Conservation (phyloP, 2,888 invertebrate species). For the Platerodrilus igneus region DNA sequence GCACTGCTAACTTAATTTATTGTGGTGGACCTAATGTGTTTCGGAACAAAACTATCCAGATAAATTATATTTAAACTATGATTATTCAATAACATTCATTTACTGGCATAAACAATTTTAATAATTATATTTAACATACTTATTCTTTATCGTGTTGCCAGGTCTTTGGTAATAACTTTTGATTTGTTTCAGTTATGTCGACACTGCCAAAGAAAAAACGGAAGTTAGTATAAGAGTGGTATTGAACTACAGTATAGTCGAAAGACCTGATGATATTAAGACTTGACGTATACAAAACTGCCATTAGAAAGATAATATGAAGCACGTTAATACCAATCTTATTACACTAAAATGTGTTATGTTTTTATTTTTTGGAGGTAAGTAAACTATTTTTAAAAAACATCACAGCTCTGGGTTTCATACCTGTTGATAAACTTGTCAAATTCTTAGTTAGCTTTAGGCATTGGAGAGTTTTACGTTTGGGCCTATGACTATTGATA, state of each 20-base stretch:
- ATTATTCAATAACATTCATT: too few species aligned
- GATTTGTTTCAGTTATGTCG: slow-evolving; percentile 11
- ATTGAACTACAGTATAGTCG: neutral
- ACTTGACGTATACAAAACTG: slow-evolving; percentile 2
- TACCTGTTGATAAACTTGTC: neutral
- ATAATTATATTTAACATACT: too few species aligned
- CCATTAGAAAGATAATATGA: slow-evolving; percentile 4
- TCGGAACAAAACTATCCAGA: too few species aligned
- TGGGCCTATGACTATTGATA: too few species aligned
- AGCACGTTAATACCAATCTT: slow-evolving; percentile 55
- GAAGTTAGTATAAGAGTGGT: slow-evolving; percentile 7
- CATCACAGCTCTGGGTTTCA: neutral
- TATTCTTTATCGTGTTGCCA: too few species aligned
- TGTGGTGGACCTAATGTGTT: too few species aligned
- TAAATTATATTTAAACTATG: too few species aligned
- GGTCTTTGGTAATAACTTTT: too few species aligned
- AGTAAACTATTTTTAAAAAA: slow-evolving; percentile 31
- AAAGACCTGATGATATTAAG: neutral
- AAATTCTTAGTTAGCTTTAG: too few species aligned
- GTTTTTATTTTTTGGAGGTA: slow-evolving; percentile 77
- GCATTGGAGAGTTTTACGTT: too few species aligned
- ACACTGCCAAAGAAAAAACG: neutral
- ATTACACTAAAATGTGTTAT: slow-evolving; percentile 75
- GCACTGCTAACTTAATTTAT: too few species aligned
- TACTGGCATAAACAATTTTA: too few species aligned